Evolutionary conservation across 2,888 invertebrate genomes (phyloP), one percentile per base, ranked within the genome.

Genomic region (Apamea epomidion): DNA sequence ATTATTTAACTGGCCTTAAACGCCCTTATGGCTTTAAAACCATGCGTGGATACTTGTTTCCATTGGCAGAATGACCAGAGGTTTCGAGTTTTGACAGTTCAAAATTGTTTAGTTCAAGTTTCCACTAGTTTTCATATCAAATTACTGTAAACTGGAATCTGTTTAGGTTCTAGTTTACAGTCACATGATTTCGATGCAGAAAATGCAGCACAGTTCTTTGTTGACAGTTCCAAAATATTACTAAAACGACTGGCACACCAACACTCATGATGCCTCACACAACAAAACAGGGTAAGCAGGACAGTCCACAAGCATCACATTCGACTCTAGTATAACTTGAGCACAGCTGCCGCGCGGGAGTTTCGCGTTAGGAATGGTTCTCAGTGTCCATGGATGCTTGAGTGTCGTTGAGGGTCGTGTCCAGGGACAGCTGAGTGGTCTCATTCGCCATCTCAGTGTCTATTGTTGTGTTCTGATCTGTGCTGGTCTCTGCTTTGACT

Each of bases 301-400:
- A 60, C 37, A 69, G 69, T 76, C 48, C 74, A 80, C 76, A 78
- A 78, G 75, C 58, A 74, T 58, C 84, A 85, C 80, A 76, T 82
- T 84, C 79, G 76, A 87, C 84, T 88, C 65, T 48, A 84, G 72
- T 86, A 85, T 78, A 85, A 87, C 82, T 86, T 69, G 79, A 76
- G 80, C 78, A 69, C 58, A 37, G 65, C 71, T 68, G 82, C 69
- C 42, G 29, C 37, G 74, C 67, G 64, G 37, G 72, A 71, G 54
- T 21, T 77, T 74, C 77, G 82, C 80, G 91, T 91, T 92, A 92
- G 90, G 93, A 92, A 91, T 92, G 91, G 80, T 90, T 82, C 64
- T 85, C 76, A 14, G 69, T 54, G 18, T 76, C 77, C 12, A 37
- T 21, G 16, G 85, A 62, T 16, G 60, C 62, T 69, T 79, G 85